Evolutionary conservation across 2,888 invertebrate genomes (phyloP).

Genomic region (Diadegma fenestrale): DNA sequence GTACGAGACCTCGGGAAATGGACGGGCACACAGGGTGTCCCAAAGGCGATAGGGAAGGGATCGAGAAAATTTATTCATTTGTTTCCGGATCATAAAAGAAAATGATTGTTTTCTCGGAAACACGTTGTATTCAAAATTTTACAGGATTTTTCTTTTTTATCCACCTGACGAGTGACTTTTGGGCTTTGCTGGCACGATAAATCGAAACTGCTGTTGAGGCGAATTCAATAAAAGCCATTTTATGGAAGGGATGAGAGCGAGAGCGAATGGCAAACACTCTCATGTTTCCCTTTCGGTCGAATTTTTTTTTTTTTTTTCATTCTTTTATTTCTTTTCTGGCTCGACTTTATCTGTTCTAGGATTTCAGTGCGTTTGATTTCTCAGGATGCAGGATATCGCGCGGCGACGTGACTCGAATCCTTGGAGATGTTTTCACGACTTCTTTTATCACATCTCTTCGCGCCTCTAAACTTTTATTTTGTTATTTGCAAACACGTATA

Average conservation of each 20-base stretch:
- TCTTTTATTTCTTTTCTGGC: constrained; percentile 7
- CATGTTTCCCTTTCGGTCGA: neutral
- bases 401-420: constrained; percentile 47
- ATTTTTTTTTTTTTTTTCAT: neutral
- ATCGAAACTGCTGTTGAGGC: neutral
- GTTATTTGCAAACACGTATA: constrained; percentile 59
- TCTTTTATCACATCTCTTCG: constrained; percentile 53
- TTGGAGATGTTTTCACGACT: constrained; percentile 19
- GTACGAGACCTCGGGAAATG: constrained; percentile 47
- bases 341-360: constrained; percentile 28
- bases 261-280: constrained; percentile 26
- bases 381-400: constrained; percentile 49
- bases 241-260: neutral
- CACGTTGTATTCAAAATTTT: neutral
- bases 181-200: neutral
- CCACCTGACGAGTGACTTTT: neutral
- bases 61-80: constrained; percentile 23
- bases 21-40: constrained; percentile 13
- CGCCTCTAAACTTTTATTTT: constrained; percentile 35
- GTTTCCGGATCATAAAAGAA: constrained; percentile 5
- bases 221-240: constrained; percentile 9
- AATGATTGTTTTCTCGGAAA: constrained; percentile 27
- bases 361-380: constrained; percentile 52
- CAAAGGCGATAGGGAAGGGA: neutral
- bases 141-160: neutral